Percentiles rank a stretch among this genome's conserved stretches.
Conservation (phyloP, 2,797 vertebrate genomes). For the Morelia viridis region DNA sequence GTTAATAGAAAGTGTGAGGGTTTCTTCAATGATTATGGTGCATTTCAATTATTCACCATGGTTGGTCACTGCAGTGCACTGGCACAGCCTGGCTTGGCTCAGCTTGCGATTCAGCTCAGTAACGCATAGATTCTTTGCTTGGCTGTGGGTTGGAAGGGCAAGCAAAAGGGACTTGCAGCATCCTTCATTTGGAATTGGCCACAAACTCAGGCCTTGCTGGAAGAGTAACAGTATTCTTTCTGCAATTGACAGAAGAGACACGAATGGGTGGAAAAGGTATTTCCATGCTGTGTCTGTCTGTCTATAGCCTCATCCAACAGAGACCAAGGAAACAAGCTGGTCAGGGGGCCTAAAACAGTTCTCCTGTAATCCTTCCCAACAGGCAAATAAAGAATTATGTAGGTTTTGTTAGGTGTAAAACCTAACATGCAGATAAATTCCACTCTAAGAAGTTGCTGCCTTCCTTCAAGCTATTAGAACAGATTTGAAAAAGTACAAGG, state of each 20-base stretch:
- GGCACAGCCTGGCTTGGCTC: not conserved
- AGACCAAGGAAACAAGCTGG: not conserved
- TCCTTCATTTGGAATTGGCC: not conserved
- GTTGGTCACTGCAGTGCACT: not conserved
- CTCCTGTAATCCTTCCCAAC: too few species aligned
- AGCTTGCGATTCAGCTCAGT: not conserved
- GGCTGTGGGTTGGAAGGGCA: not conserved
- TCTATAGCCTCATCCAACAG: slow-evolving; percentile 30
- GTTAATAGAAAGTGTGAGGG: not conserved
- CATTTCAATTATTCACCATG: not conserved
- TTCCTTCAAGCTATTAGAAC: not conserved
- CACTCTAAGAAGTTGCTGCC: not conserved
- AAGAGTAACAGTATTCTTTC: not conserved
- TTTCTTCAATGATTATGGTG: not conserved
- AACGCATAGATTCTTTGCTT: not conserved
- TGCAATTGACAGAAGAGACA: not conserved
- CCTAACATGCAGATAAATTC: not conserved
- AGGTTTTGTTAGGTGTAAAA: not conserved
- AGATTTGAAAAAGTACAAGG: not conserved
- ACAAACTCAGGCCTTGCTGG: rapidly evolving
- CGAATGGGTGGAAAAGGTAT: slow-evolving; percentile 31
- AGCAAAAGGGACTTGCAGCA: too few species aligned
- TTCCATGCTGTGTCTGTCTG: not conserved
- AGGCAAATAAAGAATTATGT: not conserved
- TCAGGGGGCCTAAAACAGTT: not conserved